A percentile compares a stretch with the other conserved stretches of the same genome.
Conservation (phyloP, 1,140 invertebrate genomes). For the Lutraria rhynchaena region DNA sequence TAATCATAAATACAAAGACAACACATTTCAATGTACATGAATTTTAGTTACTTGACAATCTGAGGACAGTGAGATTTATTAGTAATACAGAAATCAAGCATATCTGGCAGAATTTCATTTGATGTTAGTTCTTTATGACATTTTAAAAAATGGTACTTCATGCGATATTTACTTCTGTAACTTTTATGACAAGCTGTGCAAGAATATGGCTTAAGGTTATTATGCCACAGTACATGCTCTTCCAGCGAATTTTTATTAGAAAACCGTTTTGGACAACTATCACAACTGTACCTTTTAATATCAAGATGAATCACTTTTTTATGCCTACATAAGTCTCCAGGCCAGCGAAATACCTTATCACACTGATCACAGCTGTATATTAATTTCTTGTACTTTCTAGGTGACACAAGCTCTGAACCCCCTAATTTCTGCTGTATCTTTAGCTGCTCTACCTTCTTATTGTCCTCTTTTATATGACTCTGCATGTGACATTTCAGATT, state of each 20-base stretch:
- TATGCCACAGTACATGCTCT: not conserved
- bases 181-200: not conserved
- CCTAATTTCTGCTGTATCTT: not conserved
- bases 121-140: not conserved
- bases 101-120: not conserved
- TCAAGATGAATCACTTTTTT: not conserved
- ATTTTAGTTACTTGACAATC: not conserved
- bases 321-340: not conserved
- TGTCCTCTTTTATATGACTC: not conserved
- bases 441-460: not conserved
- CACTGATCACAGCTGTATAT: not conserved
- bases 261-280: not conserved
- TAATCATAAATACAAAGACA: not conserved
- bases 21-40: not conserved
- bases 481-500: not conserved
- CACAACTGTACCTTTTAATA: not conserved
- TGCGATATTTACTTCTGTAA: not conserved
- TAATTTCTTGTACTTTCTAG: not conserved
- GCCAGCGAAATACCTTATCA: not conserved
- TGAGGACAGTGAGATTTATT: not conserved
- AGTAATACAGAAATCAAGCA: not conserved
- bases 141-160: not conserved
- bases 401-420: not conserved
- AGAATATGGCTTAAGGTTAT: not conserved
- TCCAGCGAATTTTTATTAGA: not conserved